Percentiles rank a stretch among this genome's conserved stretches.
Conservation (phyloP, 2,797 vertebrate genomes). For the Xiphophorus birchmanni region DNA sequence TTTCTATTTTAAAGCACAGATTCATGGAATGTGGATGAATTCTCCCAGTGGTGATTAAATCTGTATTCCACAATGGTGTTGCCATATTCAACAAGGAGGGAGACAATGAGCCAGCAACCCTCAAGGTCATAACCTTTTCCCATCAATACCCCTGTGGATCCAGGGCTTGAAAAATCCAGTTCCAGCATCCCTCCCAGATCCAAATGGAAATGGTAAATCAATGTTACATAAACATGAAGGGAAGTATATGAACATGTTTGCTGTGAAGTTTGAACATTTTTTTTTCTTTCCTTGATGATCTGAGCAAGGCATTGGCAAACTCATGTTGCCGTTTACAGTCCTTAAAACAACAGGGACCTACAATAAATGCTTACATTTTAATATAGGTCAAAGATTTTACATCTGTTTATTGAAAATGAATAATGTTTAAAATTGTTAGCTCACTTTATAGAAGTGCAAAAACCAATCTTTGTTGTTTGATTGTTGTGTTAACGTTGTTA, state of each 20-base stretch:
- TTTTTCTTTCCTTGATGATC: not conserved
- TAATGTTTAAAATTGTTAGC: not conserved
- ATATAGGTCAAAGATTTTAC: not conserved
- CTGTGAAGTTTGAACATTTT: not conserved
- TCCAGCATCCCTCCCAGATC: not conserved
- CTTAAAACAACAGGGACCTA: not conserved
- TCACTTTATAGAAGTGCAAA: too few relatives aligned
- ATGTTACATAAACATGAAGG: constrained; percentile 45
- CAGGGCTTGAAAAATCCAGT: not conserved
- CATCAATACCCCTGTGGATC: not conserved
- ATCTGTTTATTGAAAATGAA: not conserved
- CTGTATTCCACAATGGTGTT: constrained; percentile 43
- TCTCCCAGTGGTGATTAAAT: constrained; percentile 39
- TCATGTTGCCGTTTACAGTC: not conserved
- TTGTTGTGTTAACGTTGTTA: too few relatives aligned
- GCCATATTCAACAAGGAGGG: constrained; percentile 39
- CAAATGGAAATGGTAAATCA: constrained; percentile 4
- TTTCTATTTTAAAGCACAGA: not conserved
- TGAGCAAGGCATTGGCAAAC: not conserved
- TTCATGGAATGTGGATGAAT: constrained; percentile 31
- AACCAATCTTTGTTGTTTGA: too few relatives aligned
- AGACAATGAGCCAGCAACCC: not conserved
- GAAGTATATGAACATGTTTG: constrained; percentile 4
- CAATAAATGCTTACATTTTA: not conserved
- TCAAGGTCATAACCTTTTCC: constrained; percentile 18